Percentiles rank a stretch among this genome's conserved stretches.
Conservation (phyloP, 1,140 invertebrate species). For the Drosophila nikananu region DNA sequence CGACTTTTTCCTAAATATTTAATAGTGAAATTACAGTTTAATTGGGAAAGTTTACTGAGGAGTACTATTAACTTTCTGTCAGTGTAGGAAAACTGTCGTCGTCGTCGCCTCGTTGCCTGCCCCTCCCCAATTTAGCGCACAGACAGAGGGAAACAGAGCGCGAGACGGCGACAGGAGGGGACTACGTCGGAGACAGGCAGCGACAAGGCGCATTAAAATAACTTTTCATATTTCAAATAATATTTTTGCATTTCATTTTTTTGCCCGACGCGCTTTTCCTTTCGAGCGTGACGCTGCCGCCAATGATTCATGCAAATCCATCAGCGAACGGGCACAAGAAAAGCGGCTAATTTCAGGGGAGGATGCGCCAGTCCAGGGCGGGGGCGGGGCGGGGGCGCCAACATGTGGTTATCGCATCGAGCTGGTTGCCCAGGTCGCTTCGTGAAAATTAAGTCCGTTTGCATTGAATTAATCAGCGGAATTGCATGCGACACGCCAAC, state of each 20-base stretch:
- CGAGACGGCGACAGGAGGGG: not conserved
- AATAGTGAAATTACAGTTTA: not conserved
- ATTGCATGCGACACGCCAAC: conserved; percentile 79
- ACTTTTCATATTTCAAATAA: conserved; percentile 78
- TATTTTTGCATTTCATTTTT: conserved; percentile 67
- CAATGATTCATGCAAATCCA: conserved; percentile 84
- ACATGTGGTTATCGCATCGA: conserved; percentile 67
- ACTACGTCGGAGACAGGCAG: conserved; percentile 29
- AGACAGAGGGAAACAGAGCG: conserved; percentile 21
- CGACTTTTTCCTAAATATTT: too few species aligned
- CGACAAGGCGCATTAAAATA: conserved; percentile 70
- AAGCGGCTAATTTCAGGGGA: conserved; percentile 32
- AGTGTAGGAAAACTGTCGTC: conserved; percentile 73
- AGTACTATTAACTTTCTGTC: not conserved
- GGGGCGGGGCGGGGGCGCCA: conserved; percentile 15
- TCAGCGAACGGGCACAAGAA: conserved; percentile 39
- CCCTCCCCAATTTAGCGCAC: conserved; percentile 65
- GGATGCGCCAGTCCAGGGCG: not conserved
- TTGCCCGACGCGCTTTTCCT: conserved; percentile 66
- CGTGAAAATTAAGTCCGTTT: conserved; percentile 61
- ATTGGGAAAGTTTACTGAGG: not conserved
- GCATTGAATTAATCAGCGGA: conserved; percentile 81
- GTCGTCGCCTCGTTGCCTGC: conserved; percentile 63
- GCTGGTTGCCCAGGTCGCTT: not conserved
- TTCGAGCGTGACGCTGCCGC: conserved; percentile 75